A percentile compares a stretch with the other conserved stretches of the same genome.
Conservation (phyloP, 1,140 invertebrate species). For the Xylocopa sonorina region DNA sequence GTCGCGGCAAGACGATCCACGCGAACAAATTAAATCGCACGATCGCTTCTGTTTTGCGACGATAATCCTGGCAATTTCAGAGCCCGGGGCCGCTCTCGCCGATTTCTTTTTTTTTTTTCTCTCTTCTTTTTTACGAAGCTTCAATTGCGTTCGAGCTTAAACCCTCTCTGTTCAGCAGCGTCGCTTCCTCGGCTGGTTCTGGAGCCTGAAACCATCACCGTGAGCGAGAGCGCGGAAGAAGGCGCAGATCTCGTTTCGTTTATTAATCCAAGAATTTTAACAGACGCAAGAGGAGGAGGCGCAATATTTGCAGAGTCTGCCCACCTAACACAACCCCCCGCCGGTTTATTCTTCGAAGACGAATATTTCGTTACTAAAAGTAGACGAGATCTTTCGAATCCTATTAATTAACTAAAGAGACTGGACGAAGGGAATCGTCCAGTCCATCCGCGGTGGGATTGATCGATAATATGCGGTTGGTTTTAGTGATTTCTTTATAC, state of each 20-base stretch:
- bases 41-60: neutral
- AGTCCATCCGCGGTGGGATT: neutral
- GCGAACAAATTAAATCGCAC: conserved; percentile 17
- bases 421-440: neutral
- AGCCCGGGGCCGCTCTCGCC: too few species aligned
- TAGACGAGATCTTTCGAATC: conserved; percentile 29
- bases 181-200: too few species aligned
- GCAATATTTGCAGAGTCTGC: conserved; percentile 43
- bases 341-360: conserved; percentile 45
- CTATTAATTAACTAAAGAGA: conserved; percentile 35
- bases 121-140: neutral
- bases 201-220: neutral
- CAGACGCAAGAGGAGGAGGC: conserved; percentile 2
- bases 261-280: conserved; percentile 45
- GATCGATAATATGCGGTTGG: neutral
- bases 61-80: neutral
- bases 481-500: neutral
- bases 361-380: conserved; percentile 11
- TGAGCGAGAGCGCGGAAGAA: neutral
- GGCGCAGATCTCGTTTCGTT: conserved; percentile 16
- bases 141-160: neutral
- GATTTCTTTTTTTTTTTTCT: too few species aligned
- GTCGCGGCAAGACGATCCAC: neutral
- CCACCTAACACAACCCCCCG: conserved; percentile 3
- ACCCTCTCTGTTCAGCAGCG: neutral